A percentile compares a stretch with the other conserved stretches of the same genome.
phyloP scores from a whole-genome alignment of 2,113 vertebrate species.

The Heptranchias perlo region DNA sequence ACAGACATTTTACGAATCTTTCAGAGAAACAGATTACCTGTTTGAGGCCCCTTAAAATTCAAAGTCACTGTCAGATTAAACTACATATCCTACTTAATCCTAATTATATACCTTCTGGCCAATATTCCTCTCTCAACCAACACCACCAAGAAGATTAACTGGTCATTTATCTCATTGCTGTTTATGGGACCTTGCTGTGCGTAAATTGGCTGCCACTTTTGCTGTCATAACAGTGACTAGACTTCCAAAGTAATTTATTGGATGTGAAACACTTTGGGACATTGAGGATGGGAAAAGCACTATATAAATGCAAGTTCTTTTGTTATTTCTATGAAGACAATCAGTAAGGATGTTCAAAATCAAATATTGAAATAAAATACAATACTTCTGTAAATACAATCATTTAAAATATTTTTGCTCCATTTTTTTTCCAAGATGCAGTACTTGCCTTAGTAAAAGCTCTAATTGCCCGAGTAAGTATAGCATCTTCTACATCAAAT shows the following conservation, averaged over 20 bases:
- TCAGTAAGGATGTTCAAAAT: background rate
- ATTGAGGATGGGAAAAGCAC: background rate
- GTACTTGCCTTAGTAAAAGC: conserved; percentile 81
- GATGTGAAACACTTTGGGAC: background rate
- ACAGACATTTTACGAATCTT: background rate
- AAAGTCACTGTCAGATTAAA: background rate
- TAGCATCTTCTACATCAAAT: conserved; percentile 66
- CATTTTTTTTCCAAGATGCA: background rate
- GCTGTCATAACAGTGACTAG: background rate
- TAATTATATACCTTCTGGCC: background rate
- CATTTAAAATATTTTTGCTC: background rate
- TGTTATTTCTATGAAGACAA: background rate
- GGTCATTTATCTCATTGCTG: background rate
- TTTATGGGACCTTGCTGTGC: background rate
- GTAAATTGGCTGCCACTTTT: background rate
- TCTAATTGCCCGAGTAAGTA: conserved; percentile 73
- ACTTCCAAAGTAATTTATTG: conserved; percentile 3
- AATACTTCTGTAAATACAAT: background rate
- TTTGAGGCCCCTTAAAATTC: no score
- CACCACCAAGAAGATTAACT: background rate
- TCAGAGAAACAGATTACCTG: background rate
- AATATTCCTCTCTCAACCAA: background rate
- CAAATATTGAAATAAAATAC: background rate
- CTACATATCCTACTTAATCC: background rate
- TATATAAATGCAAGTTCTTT: background rate